Evolutionary conservation across 2,113 vertebrate genomes (phyloP).

Genomic region (Dendrocopos noguchii): DNA sequence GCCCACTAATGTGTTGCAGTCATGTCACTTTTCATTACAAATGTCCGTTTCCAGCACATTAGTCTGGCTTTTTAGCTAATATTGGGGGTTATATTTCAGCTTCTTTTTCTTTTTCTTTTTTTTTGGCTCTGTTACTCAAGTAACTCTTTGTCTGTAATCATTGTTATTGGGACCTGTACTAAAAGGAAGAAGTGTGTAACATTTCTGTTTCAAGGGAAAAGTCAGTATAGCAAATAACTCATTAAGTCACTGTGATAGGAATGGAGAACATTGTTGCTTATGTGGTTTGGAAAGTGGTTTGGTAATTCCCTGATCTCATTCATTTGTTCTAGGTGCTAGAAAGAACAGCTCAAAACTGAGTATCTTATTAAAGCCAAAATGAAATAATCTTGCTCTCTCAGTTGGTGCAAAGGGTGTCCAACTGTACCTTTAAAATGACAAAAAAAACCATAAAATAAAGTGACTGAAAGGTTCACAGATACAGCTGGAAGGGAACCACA

Average conservation of each 20-base stretch:
- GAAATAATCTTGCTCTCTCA: background rate
- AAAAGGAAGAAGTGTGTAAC: background rate
- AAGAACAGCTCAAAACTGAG: background rate
- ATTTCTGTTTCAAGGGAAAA: background rate
- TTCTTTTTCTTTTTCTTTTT: background rate
- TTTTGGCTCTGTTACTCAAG: background rate
- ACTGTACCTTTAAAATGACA: background rate
- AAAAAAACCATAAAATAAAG: background rate
- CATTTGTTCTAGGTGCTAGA: background rate
- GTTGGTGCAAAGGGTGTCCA: background rate
- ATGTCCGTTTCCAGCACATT: conserved; percentile 9
- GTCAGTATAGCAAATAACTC: background rate
- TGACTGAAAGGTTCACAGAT: background rate
- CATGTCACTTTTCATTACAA: conserved; percentile 17
- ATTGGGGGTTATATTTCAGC: background rate
- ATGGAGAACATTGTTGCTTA: background rate
- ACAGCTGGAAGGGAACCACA: background rate
- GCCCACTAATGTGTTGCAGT: background rate
- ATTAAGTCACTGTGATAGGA: background rate
- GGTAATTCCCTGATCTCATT: background rate
- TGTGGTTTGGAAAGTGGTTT: background rate
- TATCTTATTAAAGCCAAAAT: conserved; percentile 1
- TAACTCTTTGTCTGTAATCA: background rate
- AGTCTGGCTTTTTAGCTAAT: background rate
- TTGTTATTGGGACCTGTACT: background rate